A percentile compares a stretch with the other conserved stretches of the same genome.
Evolutionary conservation across 2,113 vertebrate species (phyloP).

Genomic region (Chloroceryle aenea): DNA sequence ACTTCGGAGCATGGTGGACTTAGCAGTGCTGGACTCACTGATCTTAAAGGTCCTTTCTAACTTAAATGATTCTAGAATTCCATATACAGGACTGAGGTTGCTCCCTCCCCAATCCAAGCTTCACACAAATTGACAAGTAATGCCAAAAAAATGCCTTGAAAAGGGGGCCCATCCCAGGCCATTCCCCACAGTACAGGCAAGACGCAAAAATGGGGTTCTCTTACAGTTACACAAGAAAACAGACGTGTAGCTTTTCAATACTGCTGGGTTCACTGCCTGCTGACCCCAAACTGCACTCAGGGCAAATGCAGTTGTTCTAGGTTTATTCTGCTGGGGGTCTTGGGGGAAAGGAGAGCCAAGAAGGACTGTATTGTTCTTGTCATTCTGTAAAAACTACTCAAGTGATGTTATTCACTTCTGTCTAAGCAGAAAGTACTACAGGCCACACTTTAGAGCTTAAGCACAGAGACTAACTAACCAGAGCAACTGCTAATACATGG

Average conservation of each 20-base stretch:
- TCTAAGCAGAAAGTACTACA: neutral
- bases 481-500: neutral
- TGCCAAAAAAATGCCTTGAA: neutral
- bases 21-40: neutral
- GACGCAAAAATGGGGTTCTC: neutral
- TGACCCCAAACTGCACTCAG: neutral
- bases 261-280: neutral
- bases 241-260: neutral
- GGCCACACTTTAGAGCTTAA: neutral
- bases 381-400: neutral
- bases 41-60: neutral
- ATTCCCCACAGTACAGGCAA: neutral
- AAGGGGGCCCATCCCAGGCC: neutral
- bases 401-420: neutral
- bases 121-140: neutral
- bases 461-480: neutral
- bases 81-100: neutral
- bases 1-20: neutral
- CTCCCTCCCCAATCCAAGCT: neutral
- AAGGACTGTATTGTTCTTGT: neutral
- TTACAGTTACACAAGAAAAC: neutral
- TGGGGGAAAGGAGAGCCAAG: neutral
- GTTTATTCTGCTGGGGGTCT: neutral
- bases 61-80: neutral
- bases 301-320: neutral